Base-by-base conservation (phyloP, 1,140 invertebrate species). In the Rhyacophila brunnea region DNA sequence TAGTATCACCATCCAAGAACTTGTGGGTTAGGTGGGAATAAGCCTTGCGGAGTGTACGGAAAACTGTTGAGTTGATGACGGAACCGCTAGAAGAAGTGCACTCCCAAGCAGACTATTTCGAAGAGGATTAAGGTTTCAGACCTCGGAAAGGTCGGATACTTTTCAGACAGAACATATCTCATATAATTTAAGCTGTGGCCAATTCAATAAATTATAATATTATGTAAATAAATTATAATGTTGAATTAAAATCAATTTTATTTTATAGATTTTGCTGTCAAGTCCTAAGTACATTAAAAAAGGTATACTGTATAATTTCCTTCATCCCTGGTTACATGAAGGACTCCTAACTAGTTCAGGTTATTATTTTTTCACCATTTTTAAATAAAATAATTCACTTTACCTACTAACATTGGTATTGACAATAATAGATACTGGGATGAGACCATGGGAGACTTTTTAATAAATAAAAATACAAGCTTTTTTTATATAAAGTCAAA, bases 281-380 rank as follows among this genome's bases (percentile, higher is more conserved):
- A 81, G 79, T 53, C 75, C 72, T 14, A 83, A 81, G 63, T 73
- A 81, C 58, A 79, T 85, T 44, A 73, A 80, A 18, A 88, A 88
- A 71, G 70, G 80, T 1, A 61, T 72, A 7, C 77, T 83, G 4
- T 88, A 88, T 67, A 72, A 70, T 43, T 85, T 85, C 61, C 65
- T 88, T 0, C 75, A 77, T 46, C 77, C 80, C 1, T 87, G 84
- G 81, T 71, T 83, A 2, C 70, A 72, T 9, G 70, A 74, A 44
- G 81, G 82, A 35, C 67, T 82, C n/a, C 70, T 83, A n/a, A 77
- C 69, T 36, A 86, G 84, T 62, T 81, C 79, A 60, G 83, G 85
- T 40, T 15, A 40, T 40, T 40, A 11, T n/a, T 40, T 40, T 40
- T 13, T 5, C 5, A 40, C 3, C 38, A 40, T n/a, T 15, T 13